Conservation (phyloP, 1,140 invertebrate genomes). For the Fopius arisanus region DNA sequence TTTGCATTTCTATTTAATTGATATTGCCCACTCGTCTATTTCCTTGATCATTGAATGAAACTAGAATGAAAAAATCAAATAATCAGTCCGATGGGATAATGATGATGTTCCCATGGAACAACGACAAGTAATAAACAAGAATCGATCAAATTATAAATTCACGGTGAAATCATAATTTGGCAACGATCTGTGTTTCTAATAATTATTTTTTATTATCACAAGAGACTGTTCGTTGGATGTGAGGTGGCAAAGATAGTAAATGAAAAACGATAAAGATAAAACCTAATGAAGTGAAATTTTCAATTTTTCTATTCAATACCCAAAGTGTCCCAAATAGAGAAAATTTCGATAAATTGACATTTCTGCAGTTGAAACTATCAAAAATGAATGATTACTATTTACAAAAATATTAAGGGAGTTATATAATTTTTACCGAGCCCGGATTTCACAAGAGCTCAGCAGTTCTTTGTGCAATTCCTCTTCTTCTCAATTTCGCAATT, state of each 20-base stretch:
- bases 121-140: neutral
- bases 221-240: conserved; percentile 17
- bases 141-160: neutral
- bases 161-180: neutral
- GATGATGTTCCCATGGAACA: too few species aligned
- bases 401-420: neutral
- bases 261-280: conserved; percentile 12
- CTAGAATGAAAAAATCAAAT: neutral
- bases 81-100: neutral
- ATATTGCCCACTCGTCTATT: neutral
- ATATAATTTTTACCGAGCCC: neutral
- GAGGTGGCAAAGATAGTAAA: neutral
- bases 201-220: conserved; percentile 27
- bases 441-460: neutral
- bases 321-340: neutral
- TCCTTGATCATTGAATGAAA: neutral
- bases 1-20: neutral
- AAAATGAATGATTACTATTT: neutral
- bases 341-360: neutral
- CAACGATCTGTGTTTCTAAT: conserved; percentile 2
- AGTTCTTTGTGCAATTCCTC: neutral
- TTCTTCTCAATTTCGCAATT: neutral
- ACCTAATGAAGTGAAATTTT: conserved; percentile 2
- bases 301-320: conserved; percentile 15
- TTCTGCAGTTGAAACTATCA: neutral